A percentile compares a stretch with the other conserved stretches of the same genome.
Conservation (phyloP, 1,140 invertebrate species). For the Plectrocnemia conspersa region DNA sequence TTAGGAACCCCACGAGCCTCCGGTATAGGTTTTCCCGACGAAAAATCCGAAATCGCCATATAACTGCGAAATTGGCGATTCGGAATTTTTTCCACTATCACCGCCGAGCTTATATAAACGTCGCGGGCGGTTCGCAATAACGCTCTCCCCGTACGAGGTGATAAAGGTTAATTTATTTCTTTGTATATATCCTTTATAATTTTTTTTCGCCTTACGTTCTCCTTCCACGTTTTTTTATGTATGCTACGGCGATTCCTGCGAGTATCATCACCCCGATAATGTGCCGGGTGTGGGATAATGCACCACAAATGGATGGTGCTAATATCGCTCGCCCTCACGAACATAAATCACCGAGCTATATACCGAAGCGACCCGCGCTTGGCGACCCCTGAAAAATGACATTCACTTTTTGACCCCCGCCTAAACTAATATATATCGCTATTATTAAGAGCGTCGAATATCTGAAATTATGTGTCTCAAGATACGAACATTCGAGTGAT, state of each 20-base stretch:
- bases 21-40: constrained; percentile 3
- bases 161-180: too few species aligned
- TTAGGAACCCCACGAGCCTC: constrained; percentile 16
- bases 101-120: not conserved
- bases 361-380: not conserved
- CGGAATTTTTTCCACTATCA: constrained; percentile 12
- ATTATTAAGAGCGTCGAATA: too few species aligned
- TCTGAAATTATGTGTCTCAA: too few species aligned
- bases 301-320: constrained; percentile 29
- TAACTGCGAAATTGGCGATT: constrained; percentile 16
- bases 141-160: not conserved
- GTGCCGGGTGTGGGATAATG: constrained; percentile 20
- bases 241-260: constrained; percentile 3
- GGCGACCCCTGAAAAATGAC: constrained; percentile 21
- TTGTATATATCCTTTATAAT: not conserved
- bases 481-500: too few species aligned
- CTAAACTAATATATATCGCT: too few species aligned
- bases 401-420: too few species aligned
- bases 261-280: constrained; percentile 19
- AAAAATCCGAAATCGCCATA: constrained; percentile 13
- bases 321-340: constrained; percentile 20
- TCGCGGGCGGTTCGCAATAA: not conserved
- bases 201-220: not conserved
- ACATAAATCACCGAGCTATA: constrained; percentile 24
- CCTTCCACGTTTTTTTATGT: not conserved